Base-by-base conservation (phyloP, 2,113 vertebrate species). In the Malurus cyaneus region DNA sequence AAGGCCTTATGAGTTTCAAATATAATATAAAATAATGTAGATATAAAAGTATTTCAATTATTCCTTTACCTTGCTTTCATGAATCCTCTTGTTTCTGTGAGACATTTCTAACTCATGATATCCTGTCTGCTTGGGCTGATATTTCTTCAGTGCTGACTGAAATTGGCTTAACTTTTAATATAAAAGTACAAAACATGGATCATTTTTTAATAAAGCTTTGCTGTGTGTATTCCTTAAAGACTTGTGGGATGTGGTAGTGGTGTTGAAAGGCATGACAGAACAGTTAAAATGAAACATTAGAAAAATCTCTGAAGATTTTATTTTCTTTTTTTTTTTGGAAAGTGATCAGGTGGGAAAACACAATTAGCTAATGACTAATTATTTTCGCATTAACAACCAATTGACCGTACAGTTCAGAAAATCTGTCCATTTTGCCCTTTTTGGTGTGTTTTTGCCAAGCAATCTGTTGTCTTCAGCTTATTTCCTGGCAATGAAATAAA, bases 141-240 rank as follows among this genome's bases (percentile, higher is more conserved):
- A 66, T 72, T 52, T 91, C 31, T 95, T 93, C 88, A 91, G 21
- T 57, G 78, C 36, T 80, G 39, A 61, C n/a, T 94, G 56, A 78
- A 92, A 93, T 36, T 26, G 32, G 19, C 65, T 81, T 85, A 62
- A 90, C 80, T 81, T 87, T 91, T 85, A 93, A 62, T 72, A 66
- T 36, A 83, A 52, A 87, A 64, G 47, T 92, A 89, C 19, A 97
- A 90, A 60, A 64, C n/a, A 52, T 54, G 52, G 73, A 90, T 86
- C 4, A 76, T 53, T 92, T 91, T 88, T 83, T 88, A 92, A 89
- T 96, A 92, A 88, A 94, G 60, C 14, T 77, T 82, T 89, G 53
- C 24, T 65, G 14, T 84, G 70, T 81, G 42, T 65, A 74, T 88
- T 83, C 17, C 57, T 84, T 26, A 88, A 92, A 61, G 94, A 49